Base-by-base conservation (phyloP, 2,888 invertebrate genomes). In the Caenorhabditis afra region DNA sequence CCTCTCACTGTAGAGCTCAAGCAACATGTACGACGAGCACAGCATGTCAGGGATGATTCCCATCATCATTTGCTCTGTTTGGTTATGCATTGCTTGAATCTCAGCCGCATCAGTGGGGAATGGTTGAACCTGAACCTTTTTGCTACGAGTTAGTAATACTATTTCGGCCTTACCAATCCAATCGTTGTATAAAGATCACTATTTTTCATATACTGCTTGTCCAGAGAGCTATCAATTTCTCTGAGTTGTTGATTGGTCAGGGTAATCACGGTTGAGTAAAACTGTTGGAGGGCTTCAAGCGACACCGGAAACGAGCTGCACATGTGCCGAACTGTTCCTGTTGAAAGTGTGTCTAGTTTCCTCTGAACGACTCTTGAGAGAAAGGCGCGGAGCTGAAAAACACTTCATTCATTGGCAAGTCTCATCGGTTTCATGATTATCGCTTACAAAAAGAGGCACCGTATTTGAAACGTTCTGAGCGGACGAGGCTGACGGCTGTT, bases 351-450 rank as follows among this genome's bases (percentile, higher is more conserved):
- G 3, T 5, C 23, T 3, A 39, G 0, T 12, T 58, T 23, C 1
- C 10, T 4, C 52, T 58, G 64, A 0, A 57, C 4, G 1, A 14
- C n/a, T 29, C 57, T 57, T 35, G 64, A 57, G 57, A 73, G 58
- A 49, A 57, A 73, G 1, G 73, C 73, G 58, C 64, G 73, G 7
- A 70, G n/a, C 70, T 70, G 70, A 14, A 68, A 67, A 18, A 29
- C 7, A 29, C 29, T 29, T 29, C 29, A 29, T 29, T 47, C 18
- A 47, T 5, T 18, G 2, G 1, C 16, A 47, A 18, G 7, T 47
- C n/a, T 18, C 29, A 47, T 18, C 8, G 3, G 8, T 16, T 16
- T 8, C 18, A 10, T 16, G 53, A 3, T 2, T 16, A 22, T 37
- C 12, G 35, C 44, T n/a, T 11, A 39, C 37, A 29, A 29, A 29